phyloP scores from a whole-genome alignment of 1,140 invertebrate species.

The Stenopsyche tienmushanensis region DNA sequence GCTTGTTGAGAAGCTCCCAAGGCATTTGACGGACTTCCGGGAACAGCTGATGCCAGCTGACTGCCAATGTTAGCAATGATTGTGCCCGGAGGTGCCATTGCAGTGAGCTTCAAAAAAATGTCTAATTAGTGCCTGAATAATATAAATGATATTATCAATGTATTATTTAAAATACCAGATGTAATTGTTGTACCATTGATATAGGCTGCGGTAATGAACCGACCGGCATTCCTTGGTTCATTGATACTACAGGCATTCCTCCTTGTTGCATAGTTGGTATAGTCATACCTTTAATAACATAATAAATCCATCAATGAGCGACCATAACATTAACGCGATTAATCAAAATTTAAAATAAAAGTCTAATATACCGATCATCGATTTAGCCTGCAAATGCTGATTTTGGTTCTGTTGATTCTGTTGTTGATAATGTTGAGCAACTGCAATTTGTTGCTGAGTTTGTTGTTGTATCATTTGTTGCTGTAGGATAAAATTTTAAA shows the following conservation, averaged over 20 bases:
- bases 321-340: not conserved
- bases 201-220: slow-evolving; percentile 50
- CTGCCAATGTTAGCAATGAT: no score
- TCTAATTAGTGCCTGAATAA: not conserved
- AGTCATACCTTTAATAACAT: slow-evolving; percentile 45
- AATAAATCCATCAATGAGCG: not conserved
- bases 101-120: slow-evolving; percentile 36
- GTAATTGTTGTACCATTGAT: slow-evolving; percentile 54
- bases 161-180: slow-evolving; percentile 44
- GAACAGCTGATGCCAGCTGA: slow-evolving; percentile 43
- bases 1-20: slow-evolving; percentile 1
- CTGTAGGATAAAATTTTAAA: not conserved
- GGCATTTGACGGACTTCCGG: slow-evolving; percentile 30
- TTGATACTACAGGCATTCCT: slow-evolving; percentile 48
- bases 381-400: slow-evolving; percentile 33
- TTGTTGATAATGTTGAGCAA: slow-evolving; percentile 34
- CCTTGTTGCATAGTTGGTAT: slow-evolving; percentile 49
- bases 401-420: slow-evolving; percentile 35
- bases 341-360: not conserved
- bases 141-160: not conserved
- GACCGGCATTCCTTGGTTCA: slow-evolving; percentile 50
- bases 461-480: slow-evolving; percentile 29
- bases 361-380: slow-evolving; percentile 25
- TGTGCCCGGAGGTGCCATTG: slow-evolving; percentile 53
- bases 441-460: slow-evolving; percentile 32